Evolutionary conservation across 2,113 vertebrate genomes (phyloP), one percentile per base, ranked within the genome.

Genomic region (Vidua chalybeata): DNA sequence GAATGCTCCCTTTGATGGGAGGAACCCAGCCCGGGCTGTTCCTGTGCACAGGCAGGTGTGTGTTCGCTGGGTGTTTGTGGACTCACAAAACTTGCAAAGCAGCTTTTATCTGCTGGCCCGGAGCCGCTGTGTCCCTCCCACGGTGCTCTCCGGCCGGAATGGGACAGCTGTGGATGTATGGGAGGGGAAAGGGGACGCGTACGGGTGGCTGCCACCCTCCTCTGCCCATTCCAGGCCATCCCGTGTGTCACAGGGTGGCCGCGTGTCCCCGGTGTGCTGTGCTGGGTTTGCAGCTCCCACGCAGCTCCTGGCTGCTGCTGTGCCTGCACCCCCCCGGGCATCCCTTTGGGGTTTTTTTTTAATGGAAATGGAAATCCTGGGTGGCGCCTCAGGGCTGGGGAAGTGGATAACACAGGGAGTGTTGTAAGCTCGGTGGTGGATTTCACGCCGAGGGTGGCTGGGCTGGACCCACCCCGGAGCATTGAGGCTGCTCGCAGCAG

Each of bases 401-500:
- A 39, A 37, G 35, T 22, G 73, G 45, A 4, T 30, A 13, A 8
- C 12, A 0, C 28, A 2, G 46, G n/a, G 26, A 55, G 48, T 7
- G 63, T 5, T 69, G 71, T 62, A 10, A 76, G 8, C n/a, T 62
- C 76, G 2, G 78, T 0, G 61, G 16, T 41, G 78, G 62, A 62
- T 61, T 74, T 26, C 8, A 15, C 10, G 24, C 0, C 0, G 67
- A 31, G 58, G 52, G 26, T 15, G 30, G 21, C 37, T 2, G 84
- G 61, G 61, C 61, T 26, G 75, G 59, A 8, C 18, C 66, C 27
- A 3, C 1, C 21, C 48, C 0, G 0, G 31, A 11, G 41, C 5
- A 0, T 0, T 17, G 15, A 1, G 28, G 83, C 46, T 67, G 52
- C 61, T 61, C 31, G 0, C 0, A 8, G 63, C 8, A 12, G 31